These are phyloP conservation scores for Corapipo altera DNA, from an alignment of 2,113 vertebrate species.

Conservation along the genomic window DNA sequence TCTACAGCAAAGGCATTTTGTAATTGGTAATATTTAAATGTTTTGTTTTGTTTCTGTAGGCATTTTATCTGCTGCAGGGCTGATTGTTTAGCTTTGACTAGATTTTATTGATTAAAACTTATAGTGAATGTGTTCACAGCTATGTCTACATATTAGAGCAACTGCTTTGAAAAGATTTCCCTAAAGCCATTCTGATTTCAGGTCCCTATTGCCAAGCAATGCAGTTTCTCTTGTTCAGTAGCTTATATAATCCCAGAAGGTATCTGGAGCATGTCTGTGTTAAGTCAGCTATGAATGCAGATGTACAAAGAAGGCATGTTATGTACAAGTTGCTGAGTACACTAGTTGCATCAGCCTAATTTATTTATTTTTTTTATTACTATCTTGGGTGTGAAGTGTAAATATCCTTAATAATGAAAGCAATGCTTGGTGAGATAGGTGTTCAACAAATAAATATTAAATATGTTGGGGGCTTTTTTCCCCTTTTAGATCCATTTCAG, in stretches of 20 bases:
- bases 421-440: conserved; percentile 24
- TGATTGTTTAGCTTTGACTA: background rate
- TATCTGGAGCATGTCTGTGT: conserved; percentile 47
- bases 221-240: background rate
- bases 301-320: conserved; percentile 39
- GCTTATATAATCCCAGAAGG: background rate
- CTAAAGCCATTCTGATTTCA: background rate
- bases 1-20: background rate
- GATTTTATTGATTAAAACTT: background rate
- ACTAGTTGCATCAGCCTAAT: conserved; percentile 45
- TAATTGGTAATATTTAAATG: background rate
- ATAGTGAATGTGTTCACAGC: background rate
- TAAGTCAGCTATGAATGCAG: conserved; percentile 15
- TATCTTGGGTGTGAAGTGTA: conserved; percentile 40
- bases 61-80: background rate
- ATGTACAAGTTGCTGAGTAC: conserved; percentile 42
- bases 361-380: conserved; percentile 7
- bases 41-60: background rate
- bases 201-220: background rate
- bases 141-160: background rate
- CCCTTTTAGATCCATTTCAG: conserved; percentile 76
- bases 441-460: conserved; percentile 55
- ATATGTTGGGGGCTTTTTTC: background rate
- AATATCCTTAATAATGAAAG: conserved; percentile 50
- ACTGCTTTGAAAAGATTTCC: conserved; percentile 1